These are phyloP conservation scores for Paramisgurnus dabryanus DNA, from an alignment of 2,113 vertebrate genomes.

Conservation along the genomic window DNA sequence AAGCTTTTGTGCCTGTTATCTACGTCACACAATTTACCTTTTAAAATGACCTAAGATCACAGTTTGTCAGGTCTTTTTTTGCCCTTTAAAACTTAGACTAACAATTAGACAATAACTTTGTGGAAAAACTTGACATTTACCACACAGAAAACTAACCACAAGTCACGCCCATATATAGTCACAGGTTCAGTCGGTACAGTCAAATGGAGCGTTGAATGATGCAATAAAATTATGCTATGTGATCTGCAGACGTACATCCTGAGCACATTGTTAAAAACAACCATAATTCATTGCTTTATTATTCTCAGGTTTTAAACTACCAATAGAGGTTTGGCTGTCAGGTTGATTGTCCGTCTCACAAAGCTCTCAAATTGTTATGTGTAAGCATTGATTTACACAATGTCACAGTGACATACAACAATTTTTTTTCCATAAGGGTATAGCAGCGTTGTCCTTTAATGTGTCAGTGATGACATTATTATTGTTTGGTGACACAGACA, in stretches of 20 bases:
- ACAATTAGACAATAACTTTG: constrained; percentile 2
- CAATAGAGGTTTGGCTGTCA: neutral
- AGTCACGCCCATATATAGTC: neutral
- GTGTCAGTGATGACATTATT: neutral
- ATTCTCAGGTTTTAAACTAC: neutral
- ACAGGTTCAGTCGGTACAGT: neutral
- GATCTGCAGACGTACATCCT: constrained; percentile 3
- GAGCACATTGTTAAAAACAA: neutral
- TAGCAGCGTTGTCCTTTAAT: neutral
- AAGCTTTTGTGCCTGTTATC: neutral
- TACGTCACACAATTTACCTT: neutral
- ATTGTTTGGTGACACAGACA: neutral
- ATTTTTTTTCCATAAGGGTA: neutral
- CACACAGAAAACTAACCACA: constrained; percentile 17
- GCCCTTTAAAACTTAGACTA: constrained; percentile 38
- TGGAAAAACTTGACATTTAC: constrained; percentile 39
- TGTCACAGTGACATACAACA: neutral
- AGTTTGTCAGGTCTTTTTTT: constrained; percentile 37
- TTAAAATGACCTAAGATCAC: constrained; percentile 27
- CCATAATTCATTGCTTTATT: neutral
- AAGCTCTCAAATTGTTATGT: neutral
- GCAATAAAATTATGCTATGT: neutral
- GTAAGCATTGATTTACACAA: neutral
- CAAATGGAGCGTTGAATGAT: constrained; percentile 18
- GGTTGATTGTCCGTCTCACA: neutral